Conservation (phyloP, 2,113 vertebrate genomes). For the Amia ocellicauda region DNA sequence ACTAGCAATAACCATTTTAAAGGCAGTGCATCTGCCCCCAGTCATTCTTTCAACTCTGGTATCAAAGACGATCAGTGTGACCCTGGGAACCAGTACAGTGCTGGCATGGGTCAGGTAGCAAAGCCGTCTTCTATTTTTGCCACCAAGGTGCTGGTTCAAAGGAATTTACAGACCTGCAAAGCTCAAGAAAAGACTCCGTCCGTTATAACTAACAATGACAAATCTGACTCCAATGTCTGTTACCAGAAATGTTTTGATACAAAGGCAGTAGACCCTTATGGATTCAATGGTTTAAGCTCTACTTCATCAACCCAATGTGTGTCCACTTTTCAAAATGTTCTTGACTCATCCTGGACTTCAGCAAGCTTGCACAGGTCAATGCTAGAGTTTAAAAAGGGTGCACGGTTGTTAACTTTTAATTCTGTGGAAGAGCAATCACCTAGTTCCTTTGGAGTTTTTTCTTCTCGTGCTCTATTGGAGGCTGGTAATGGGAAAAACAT, state of each 20-base stretch:
- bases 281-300: background rate
- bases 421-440: background rate
- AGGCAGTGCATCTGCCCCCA: background rate
- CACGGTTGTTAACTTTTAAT: background rate
- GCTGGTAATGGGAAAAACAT: background rate
- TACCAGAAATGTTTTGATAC: slow-evolving; percentile 4
- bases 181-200: background rate
- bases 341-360: slow-evolving; percentile 40
- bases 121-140: background rate
- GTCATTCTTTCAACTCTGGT: background rate
- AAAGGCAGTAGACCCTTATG: background rate
- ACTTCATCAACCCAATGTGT: background rate
- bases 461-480: background rate
- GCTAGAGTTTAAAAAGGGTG: slow-evolving; percentile 4
- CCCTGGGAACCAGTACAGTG: background rate
- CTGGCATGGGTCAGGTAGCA: background rate
- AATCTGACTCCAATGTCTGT: background rate
- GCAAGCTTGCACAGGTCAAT: slow-evolving; percentile 34
- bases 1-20: background rate
- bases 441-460: background rate
- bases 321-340: slow-evolving; percentile 29
- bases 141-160: background rate
- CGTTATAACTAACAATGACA: background rate
- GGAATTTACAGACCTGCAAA: background rate
- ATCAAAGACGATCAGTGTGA: background rate